A percentile compares a stretch with the other conserved stretches of the same genome.
phyloP scores from a whole-genome alignment of 2,888 invertebrate species.

The Megastigmus dorsalis region DNA sequence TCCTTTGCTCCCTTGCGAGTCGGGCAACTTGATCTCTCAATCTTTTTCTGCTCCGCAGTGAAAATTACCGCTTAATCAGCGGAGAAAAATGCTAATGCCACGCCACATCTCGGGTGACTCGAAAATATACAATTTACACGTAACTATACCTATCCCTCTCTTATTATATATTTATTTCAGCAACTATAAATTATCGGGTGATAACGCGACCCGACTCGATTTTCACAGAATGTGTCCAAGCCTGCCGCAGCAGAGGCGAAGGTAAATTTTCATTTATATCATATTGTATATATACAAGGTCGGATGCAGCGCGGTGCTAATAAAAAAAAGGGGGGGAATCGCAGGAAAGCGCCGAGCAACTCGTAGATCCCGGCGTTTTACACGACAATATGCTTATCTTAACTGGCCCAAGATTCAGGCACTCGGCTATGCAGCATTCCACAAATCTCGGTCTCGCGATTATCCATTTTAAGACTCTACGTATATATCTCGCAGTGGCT shows the following conservation, averaged over 20 bases:
- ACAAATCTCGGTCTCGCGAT: slow-evolving; percentile 43
- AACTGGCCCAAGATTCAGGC: slow-evolving; percentile 32
- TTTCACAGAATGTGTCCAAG: no score
- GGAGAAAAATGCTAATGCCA: slow-evolving; percentile 54
- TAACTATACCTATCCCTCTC: not conserved
- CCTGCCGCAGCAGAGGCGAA: no score
- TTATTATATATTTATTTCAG: not conserved
- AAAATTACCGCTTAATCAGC: slow-evolving; percentile 54
- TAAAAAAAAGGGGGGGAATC: no score
- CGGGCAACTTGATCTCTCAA: slow-evolving; percentile 52
- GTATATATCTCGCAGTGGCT: no score
- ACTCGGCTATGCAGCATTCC: slow-evolving; percentile 2
- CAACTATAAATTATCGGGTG: no score
- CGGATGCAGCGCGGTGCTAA: no score
- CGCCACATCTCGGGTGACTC: slow-evolving; percentile 20
- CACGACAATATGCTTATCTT: slow-evolving; percentile 51
- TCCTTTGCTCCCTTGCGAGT: slow-evolving; percentile 14
- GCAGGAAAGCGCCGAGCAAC: no score
- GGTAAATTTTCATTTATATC: no score
- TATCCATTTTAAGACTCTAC: slow-evolving; percentile 48
- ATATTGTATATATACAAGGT: no score
- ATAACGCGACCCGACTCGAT: no score
- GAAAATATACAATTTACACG: not conserved
- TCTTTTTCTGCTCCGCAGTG: slow-evolving; percentile 51
- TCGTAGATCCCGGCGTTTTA: no score